Base-by-base conservation (phyloP, 1,140 invertebrate species). In the Neoseiulus cucumeris region DNA sequence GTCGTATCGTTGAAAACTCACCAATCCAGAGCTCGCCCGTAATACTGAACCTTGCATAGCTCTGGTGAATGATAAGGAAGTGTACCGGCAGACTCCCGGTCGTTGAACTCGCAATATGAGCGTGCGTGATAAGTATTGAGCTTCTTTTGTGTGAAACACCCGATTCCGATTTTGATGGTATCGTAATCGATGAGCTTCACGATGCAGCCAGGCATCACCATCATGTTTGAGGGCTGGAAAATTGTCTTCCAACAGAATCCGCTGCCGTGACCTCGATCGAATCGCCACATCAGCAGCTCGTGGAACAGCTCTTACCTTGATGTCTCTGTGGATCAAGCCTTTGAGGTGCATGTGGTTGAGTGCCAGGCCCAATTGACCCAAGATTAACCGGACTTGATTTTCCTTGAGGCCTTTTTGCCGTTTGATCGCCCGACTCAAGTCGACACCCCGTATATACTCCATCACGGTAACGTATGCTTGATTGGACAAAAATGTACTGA, bases 1-100 rank as follows among this genome's bases (percentile, higher is more conserved):
- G 9, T 9, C 33, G 33, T 9, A 9, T 9, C 33, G 33, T n/a
- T 39, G 33, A 9, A 9, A 29, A 59, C 51, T 33, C 25, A 59
- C 51, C 51, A 59, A 9, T 59, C 51, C 14, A 59, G 51, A 25
- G 51, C 51, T 59, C 51, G 51, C 9, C 51, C 51, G 51, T 29
- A 59, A 25, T 33, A 25, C 17, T 25, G 25, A 59, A 29, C 33
- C 22, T 25, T 59, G 51, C 14, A 20, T 12, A 59, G 14, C 22
- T 59, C 51, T 12, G 51, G 51, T 1, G 51, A 14, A 14, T 18
- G 17, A 25, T 59, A 59, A 2, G 51, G 51, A 25, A 59, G 51
- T 14, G 51, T 59, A 2, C 51, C 51, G 22, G 51, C 51, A 14
- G 33, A 29, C 22, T 59, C 51, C 25, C 14, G 14, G 17, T 33